Evolutionary conservation across 2,888 invertebrate species (phyloP), one percentile per base, ranked within the genome.

Genomic region (Nemurella pictetii): DNA sequence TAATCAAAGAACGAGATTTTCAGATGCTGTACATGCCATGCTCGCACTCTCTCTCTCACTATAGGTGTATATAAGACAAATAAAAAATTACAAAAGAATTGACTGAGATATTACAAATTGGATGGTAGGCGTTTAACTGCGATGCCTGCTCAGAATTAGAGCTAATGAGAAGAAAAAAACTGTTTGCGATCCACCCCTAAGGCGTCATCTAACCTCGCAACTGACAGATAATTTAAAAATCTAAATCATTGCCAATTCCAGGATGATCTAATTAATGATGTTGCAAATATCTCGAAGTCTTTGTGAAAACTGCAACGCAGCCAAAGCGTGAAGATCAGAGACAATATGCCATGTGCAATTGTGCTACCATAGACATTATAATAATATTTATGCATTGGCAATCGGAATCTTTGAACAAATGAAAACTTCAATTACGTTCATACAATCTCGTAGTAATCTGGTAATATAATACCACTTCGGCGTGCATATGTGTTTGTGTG

Each of bases 381-480:
- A 75, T 27, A 25, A 75, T 75, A 26, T 75, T 9, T 75, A 27
- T 26, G 26, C 75, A 75, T 9, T 26, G 7, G 15, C 75, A 26
- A 25, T 4, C 28, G 28, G 27, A n/a, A 73, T 25, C 27, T 9
- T 9, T 28, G 26, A 9, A 27, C 75, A 25, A 27, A 75, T 27
- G 28, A n/a, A 26, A 25, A 27, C 75, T 75, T 75, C 75, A 75
- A 75, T 75, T 75, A 75, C 75, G 75, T 75, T 55, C 20, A 12
- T 55, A 20, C 20, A 55, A 55, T 55, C 55, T 2, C 2, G 15
- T 20, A 20, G 80, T 81, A 81, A 81, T 81, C 80, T 30, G 80
- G 80, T 81, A 81, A 81, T 81, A 32, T 81, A 81, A 81, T 81
- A 81, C 80, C 78, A 55, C 55, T 55, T 55, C 75, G 75, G 75